These are phyloP conservation scores for Neoscelio sp. DNA, from an alignment of 2,888 invertebrate species.

Conservation along the genomic window DNA sequence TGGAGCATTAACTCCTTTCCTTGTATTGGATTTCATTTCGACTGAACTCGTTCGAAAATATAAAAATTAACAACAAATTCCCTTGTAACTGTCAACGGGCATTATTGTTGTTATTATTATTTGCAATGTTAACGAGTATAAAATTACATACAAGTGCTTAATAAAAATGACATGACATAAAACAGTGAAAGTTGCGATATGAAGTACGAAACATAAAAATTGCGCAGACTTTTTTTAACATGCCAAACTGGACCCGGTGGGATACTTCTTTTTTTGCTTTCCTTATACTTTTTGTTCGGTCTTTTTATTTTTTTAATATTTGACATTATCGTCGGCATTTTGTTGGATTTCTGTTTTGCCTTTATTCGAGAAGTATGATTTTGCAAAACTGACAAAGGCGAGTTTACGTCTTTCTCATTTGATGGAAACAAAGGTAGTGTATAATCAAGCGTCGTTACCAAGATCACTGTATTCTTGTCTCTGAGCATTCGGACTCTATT, in stretches of 20 bases:
- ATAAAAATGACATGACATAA: conserved; percentile 56
- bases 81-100: conserved; percentile 47
- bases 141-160: conserved; percentile 48
- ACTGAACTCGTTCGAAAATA: conserved; percentile 38
- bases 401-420: conserved; percentile 44
- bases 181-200: conserved; percentile 60
- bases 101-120: conserved; percentile 49
- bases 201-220: conserved; percentile 35
- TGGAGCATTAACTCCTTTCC: conserved; percentile 46
- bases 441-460: conserved; percentile 68
- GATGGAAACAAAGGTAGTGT: conserved; percentile 52
- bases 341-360: conserved; percentile 7
- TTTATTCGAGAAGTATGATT: conserved; percentile 16
- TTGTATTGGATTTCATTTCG: conserved; percentile 49
- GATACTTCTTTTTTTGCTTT: conserved; percentile 6
- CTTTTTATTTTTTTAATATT: conserved; percentile 20
- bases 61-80: conserved; percentile 56
- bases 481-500: conserved; percentile 49
- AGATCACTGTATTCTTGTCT: conserved; percentile 67
- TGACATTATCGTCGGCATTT: conserved; percentile 6
- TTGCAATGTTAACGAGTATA: conserved; percentile 53
- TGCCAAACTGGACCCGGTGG: conserved; percentile 37
- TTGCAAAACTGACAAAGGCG: conserved; percentile 38
- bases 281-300: not conserved
- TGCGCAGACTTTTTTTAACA: conserved; percentile 20